Evolutionary conservation across 1,140 invertebrate genomes (phyloP), one percentile per base, ranked within the genome.

Genomic region (Solenopsis fugax): DNA sequence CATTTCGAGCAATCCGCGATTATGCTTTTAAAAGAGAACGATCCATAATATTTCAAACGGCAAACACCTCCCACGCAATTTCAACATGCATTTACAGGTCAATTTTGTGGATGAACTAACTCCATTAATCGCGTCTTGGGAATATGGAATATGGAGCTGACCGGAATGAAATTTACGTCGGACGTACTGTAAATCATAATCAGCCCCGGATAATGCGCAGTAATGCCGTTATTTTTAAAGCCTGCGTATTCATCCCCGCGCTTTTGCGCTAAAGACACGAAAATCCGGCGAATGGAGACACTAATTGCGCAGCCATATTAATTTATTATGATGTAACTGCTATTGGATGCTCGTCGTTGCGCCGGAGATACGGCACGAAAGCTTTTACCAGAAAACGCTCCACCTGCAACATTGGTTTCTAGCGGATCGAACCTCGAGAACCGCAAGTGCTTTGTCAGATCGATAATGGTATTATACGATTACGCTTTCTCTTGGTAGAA

Each of bases 121-220:
- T 75, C 80, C 69, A 84, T 84, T 84, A 75, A 84, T 60, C 67
- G 65, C 21, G n/a, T 73, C 80, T 75, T 82, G 67, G 64, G 34
- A 69, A 81, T 67, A 48, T 52, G 62, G 29, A 67, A 80, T 80
- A 69, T 41, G 41, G 29, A 71, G 34, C 34, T 71, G 52, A 58
- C 62, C 64, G 48, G 16, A 21, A 71, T 81, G 50, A 69, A 71
- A 81, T 71, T 54, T 56, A 81, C 37, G 48, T 41, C 10, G 45
- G 0, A 56, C 78, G 1, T 2, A 41, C 4, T 41, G 24, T 24
- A 60, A 58, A 16, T n/a, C 54, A 18, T 24, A 24, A 45, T 60
- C 12, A 24, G 18, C 12, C 9, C 34, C 6, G 29, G 29, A 48
- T 34, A 84, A 48, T 24, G 16, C 64, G 34, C 45, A 6, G 7